Conservation (phyloP, 2,113 vertebrate genomes). For the Alosa alosa region DNA sequence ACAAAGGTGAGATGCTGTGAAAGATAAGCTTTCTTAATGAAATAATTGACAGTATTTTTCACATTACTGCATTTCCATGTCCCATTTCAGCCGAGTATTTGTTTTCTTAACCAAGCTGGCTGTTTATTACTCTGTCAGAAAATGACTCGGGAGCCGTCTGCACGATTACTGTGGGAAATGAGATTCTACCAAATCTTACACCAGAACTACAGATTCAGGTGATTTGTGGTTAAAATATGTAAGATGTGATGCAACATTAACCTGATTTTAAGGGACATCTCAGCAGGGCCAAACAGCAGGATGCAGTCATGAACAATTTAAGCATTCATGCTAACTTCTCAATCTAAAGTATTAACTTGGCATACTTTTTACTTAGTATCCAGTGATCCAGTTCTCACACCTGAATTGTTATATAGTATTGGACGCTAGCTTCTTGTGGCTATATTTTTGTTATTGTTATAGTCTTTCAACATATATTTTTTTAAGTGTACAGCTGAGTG, state of each 20-base stretch:
- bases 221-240: neutral
- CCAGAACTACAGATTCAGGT: slow-evolving; percentile 91
- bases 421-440: neutral
- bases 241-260: too few species aligned
- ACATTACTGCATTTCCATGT: neutral
- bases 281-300: too few species aligned
- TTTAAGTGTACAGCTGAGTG: too few species aligned
- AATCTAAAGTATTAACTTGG: too few species aligned
- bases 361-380: too few species aligned
- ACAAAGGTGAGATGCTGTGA: slow-evolving; percentile 59
- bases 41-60: neutral
- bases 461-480: too few species aligned
- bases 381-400: too few species aligned
- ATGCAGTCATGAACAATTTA: too few species aligned
- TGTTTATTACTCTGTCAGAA: slow-evolving; percentile 38
- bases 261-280: too few species aligned
- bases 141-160: slow-evolving; percentile 38
- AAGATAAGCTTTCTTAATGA: neutral
- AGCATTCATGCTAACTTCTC: too few species aligned
- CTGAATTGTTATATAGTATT: too few species aligned
- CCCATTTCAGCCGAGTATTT: neutral
- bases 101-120: neutral
- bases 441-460: too few species aligned
- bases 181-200: slow-evolving; percentile 83
- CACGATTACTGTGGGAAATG: slow-evolving; percentile 72